Evolutionary conservation across 2,888 invertebrate species (phyloP), one percentile per base, ranked within the genome.

Genomic region (Harpalus rubripes): DNA sequence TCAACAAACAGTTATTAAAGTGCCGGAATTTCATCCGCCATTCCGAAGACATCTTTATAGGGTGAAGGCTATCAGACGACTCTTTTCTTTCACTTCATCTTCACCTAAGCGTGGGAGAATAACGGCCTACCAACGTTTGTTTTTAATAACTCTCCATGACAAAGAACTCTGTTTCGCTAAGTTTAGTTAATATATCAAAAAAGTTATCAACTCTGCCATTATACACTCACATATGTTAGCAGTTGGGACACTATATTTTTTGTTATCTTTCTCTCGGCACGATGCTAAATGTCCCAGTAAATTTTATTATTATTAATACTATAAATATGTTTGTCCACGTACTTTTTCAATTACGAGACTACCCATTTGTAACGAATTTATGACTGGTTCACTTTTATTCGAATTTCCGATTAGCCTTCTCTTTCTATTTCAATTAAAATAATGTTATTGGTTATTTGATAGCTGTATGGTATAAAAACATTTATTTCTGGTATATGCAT

Each of bases 111-210:
- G 18, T 74, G 18, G 39, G 39, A 68, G 68, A 68, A 68, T 18
- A 74, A 74, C 44, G 44, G 72, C 44, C 72, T 16, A 74, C 44
- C 5, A 18, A 44, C 72, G 72, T 74, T 74, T 74, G 72, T 74
- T 74, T 74, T 74, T 74, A 74, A 74, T 74, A 44, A 74, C 72
- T 74, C 72, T 41, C 18, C 44, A 44, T 74, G 44, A 74, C 72
- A 74, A 74, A 74, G 72, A 15, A 74, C 16, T 44, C 72, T 41
- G 68, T 68, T 68, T 68, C 68, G 68, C 68, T 68, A 68, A 68
- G 68, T 68, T 68, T 68, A 39, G 72, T 44, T 44, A 74, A 74
- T 74, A 74, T 74, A 74, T 74, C 72, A 74, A 74, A 74, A 74
- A 74, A 74, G 44, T 68, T 68, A 68, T 68, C 68, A 41, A 68